Evolutionary conservation across 2,797 vertebrate genomes (phyloP), one percentile per base, ranked within the genome.

Genomic region (Cyprinodon diabolis): DNA sequence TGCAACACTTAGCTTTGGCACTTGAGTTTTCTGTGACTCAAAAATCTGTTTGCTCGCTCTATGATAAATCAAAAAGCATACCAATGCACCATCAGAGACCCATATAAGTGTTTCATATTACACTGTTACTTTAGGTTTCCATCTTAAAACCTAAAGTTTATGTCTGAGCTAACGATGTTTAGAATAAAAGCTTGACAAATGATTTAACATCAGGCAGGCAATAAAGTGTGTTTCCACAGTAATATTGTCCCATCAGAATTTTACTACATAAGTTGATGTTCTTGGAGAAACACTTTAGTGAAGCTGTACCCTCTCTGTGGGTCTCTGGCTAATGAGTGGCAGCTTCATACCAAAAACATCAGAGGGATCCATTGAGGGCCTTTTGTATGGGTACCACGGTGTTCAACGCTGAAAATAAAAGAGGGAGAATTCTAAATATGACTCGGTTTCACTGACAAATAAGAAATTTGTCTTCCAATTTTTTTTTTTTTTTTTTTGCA

Each of bases 11-110:
- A 73, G 65, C 89, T 82, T 76, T 84, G 82, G 87, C 71, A 51
- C 86, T 90, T 88, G 90, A 93, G 87, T 85, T 91, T 90, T 92
- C 90, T 89, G 91, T 77, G 86, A 86, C 87, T 82, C 79, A 79
- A 82, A 76, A 83, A 84, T 90, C 88, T 80, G 72, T 81, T 83
- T 84, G 73, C 69, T 87, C 82, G 35, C 68, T 62, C 71, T 75
- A 43, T 77, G 66, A 81, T 92, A 86, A 91, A 88, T 90, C 89
- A 90, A 85, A 86, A 78, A 45, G 71, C 84, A 77, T 90, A 49
- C 82, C 67, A 82, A 77, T 14, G 69, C 71, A 78, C 54, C 21
- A 37, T 35, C 48, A 14, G 69, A 78, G 52, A 60, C 68, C 65
- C 23, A 66, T 74, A 48, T 19, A 23, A 52, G 12, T 5, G 12